Percentiles rank a stretch among this genome's conserved stretches.
These are phyloP conservation scores for Vipera ursinii DNA, from an alignment of 2,797 vertebrate species.

Conservation along the genomic window DNA sequence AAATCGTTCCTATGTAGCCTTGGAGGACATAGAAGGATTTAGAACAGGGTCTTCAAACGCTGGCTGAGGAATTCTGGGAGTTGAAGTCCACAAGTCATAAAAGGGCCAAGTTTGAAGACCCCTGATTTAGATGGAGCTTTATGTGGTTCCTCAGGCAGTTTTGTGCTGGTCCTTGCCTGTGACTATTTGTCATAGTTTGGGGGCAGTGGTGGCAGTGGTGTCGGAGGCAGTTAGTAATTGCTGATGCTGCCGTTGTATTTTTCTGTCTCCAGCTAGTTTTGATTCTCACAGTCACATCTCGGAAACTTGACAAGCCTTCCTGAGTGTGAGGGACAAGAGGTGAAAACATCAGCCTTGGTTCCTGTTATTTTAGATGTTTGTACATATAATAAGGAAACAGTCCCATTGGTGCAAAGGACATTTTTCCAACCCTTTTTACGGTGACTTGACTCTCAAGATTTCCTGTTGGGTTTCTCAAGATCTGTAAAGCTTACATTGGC, in stretches of 20 bases:
- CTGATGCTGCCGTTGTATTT: neutral
- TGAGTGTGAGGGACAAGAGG: constrained; percentile 4
- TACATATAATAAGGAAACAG: neutral
- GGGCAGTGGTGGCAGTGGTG: neutral
- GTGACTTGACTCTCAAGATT: neutral
- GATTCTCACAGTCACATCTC: neutral
- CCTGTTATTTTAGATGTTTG: neutral
- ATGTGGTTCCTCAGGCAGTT: neutral
- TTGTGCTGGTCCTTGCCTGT: neutral
- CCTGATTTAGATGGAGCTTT: neutral
- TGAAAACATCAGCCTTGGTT: neutral
- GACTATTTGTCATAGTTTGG: neutral
- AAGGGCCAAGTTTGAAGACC: too few species aligned
- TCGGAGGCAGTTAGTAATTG: neutral
- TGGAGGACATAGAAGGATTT: neutral
- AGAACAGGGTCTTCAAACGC: too few species aligned
- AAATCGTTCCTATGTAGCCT: neutral
- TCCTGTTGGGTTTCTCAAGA: neutral
- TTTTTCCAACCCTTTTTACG: neutral
- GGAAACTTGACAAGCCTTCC: neutral
- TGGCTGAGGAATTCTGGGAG: too few species aligned
- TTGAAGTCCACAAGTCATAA: too few species aligned
- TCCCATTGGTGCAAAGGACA: neutral
- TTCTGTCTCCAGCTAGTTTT: neutral
- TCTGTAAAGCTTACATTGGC: neutral